Percentiles rank a stretch among this genome's conserved stretches.
Conservation (phyloP, 92 coral and sea anemone species). For the Galaxea fascicularis region DNA sequence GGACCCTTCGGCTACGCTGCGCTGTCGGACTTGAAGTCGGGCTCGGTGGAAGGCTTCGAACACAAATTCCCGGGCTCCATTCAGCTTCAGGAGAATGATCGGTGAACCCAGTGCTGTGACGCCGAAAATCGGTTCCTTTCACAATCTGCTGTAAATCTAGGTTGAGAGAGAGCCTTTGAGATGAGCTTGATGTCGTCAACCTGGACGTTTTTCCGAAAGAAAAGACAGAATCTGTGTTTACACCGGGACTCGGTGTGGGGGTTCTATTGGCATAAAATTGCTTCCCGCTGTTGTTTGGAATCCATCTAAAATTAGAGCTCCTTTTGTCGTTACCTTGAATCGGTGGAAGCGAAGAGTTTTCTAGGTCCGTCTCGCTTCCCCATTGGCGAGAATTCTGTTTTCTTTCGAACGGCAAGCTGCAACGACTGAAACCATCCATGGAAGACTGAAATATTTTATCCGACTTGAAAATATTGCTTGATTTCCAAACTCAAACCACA, state of each 20-base stretch:
- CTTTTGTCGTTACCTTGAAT: constrained; percentile 25
- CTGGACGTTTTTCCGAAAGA: constrained; percentile 35
- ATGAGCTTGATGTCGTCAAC: constrained; percentile 30
- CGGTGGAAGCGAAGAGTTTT: constrained; percentile 39
- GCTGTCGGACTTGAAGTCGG: constrained; percentile 20
- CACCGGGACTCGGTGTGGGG: constrained; percentile 30
- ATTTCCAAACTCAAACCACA: constrained; percentile 7
- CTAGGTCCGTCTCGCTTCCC: constrained; percentile 54
- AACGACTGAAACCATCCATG: constrained; percentile 37
- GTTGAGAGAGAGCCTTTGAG: constrained; percentile 35
- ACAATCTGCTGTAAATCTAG: constrained; percentile 11
- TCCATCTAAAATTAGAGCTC: constrained; percentile 11
- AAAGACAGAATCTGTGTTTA: constrained; percentile 13
- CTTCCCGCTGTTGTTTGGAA: constrained; percentile 29
- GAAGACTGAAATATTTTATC: not conserved
- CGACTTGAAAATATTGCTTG: constrained; percentile 19
- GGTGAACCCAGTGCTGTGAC: constrained; percentile 10
- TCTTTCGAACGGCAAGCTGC: not conserved
- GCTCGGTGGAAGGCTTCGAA: constrained; percentile 52
- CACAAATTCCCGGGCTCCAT: constrained; percentile 39
- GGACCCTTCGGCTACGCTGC: constrained; percentile 26
- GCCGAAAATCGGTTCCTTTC: constrained; percentile 10
- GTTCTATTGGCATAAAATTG: constrained; percentile 25
- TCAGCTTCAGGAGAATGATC: constrained; percentile 32
- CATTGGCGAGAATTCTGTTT: constrained; percentile 23